phyloP scores from a whole-genome alignment of 2,113 vertebrate genomes.

The Archocentrus centrarchus region DNA sequence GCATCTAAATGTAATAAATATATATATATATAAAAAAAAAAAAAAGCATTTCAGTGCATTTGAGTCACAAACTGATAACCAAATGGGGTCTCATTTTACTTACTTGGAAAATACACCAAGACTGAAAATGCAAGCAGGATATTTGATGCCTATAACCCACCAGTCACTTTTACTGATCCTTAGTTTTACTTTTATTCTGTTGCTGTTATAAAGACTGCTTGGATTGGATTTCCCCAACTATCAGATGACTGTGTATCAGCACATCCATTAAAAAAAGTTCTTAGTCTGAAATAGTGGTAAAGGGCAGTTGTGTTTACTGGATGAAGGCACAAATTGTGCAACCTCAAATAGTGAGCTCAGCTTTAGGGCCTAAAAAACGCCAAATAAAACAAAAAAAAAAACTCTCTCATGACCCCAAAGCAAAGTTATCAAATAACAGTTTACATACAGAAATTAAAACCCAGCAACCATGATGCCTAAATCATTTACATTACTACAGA shows the following conservation, averaged over 20 bases:
- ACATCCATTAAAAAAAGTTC: not conserved
- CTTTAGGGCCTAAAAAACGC: not conserved
- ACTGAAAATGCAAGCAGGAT: not conserved
- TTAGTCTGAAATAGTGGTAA: not conserved
- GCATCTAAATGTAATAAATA: conserved; percentile 19
- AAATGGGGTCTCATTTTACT: not conserved
- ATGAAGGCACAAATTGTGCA: conserved; percentile 7
- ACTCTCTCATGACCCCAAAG: not conserved
- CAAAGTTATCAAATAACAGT: not conserved
- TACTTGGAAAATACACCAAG: not conserved
- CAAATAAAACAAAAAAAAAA: not conserved
- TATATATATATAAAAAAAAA: not conserved
- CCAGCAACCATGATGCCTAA: not conserved
- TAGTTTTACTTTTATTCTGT: not conserved
- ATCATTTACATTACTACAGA: not conserved
- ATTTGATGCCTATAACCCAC: not conserved
- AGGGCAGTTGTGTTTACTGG: not conserved
- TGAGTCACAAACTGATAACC: not conserved
- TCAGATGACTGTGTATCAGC: conserved; percentile 30
- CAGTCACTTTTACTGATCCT: not conserved
- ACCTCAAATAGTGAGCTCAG: not conserved
- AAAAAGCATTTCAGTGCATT: not conserved
- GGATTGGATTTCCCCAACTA: not conserved
- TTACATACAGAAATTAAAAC: conserved; percentile 8
- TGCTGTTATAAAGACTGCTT: conserved; percentile 6